Conservation (phyloP, 2,888 invertebrate species). For the Metopia argyrocephala region DNA sequence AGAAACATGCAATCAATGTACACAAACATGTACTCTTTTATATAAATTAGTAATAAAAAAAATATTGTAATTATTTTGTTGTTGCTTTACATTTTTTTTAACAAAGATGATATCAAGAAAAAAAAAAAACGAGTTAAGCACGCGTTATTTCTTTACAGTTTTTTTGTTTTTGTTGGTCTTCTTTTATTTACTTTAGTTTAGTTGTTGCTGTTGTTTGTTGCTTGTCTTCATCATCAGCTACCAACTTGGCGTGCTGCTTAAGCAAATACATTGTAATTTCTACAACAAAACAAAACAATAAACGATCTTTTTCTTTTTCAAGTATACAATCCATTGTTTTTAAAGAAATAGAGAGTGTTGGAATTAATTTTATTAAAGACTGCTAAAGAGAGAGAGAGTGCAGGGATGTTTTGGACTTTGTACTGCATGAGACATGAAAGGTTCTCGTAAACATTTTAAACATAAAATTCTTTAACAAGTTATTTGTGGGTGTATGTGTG, state of each 20-base stretch:
- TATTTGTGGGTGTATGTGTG: too few relatives aligned
- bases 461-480: conserved; percentile 8
- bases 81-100: background rate
- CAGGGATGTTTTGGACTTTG: background rate
- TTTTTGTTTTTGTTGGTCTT: conserved; percentile 2
- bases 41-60: conserved; percentile 6
- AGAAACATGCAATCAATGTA: conserved; percentile 32
- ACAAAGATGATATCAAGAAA: conserved; percentile 27
- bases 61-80: conserved; percentile 23
- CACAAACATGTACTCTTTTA: background rate
- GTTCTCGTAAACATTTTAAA: conserved; percentile 13
- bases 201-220: background rate
- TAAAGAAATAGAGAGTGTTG: background rate
- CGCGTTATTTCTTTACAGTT: conserved; percentile 42
- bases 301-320: too few relatives aligned
- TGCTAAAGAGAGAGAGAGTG: background rate
- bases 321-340: background rate
- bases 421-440: background rate
- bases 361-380: too few relatives aligned
- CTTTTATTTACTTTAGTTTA: conserved; percentile 9
- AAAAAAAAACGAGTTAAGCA: conserved; percentile 58
- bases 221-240: conserved; percentile 24
- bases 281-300: conserved; percentile 2
- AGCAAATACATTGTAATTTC: background rate
- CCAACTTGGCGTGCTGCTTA: conserved; percentile 42